Percentiles rank a stretch among this genome's conserved stretches.
phyloP scores from a whole-genome alignment of 2,113 vertebrate species.

The Sceloporus tristichus region DNA sequence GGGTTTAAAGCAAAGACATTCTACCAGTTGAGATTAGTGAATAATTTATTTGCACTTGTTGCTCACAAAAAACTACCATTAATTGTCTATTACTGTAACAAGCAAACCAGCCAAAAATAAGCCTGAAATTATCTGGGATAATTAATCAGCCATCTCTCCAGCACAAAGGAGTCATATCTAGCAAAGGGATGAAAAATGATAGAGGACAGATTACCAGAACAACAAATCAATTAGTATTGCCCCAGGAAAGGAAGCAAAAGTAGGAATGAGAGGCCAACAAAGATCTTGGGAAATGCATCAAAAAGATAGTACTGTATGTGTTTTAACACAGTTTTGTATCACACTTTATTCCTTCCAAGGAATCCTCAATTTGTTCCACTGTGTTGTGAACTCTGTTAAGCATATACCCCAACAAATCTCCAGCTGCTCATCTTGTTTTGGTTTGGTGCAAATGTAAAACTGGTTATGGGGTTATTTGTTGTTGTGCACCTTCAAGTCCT shows the following conservation, averaged over 20 bases:
- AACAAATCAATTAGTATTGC: conserved; percentile 59
- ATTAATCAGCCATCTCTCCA: background rate
- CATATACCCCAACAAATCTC: background rate
- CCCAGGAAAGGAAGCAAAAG: conserved; percentile 39
- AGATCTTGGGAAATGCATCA: background rate
- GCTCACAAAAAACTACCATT: background rate
- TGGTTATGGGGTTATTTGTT: background rate
- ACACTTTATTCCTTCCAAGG: background rate
- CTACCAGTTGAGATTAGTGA: background rate
- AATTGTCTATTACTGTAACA: background rate
- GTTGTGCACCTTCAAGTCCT: no score
- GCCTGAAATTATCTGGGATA: background rate
- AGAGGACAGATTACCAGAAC: conserved; percentile 55
- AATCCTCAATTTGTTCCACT: background rate
- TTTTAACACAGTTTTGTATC: background rate
- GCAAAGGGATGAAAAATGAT: conserved; percentile 34
- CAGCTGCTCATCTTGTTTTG: background rate
- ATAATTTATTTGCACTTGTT: background rate
- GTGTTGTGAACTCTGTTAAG: background rate
- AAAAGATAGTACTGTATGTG: background rate
- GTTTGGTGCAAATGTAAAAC: background rate
- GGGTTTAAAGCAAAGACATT: background rate
- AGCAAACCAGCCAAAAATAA: background rate
- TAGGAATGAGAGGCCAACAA: conserved; percentile 20
- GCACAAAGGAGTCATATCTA: conserved; percentile 21